phyloP scores from a whole-genome alignment of 2,797 vertebrate species.

The Sebastes ruberrimus region DNA sequence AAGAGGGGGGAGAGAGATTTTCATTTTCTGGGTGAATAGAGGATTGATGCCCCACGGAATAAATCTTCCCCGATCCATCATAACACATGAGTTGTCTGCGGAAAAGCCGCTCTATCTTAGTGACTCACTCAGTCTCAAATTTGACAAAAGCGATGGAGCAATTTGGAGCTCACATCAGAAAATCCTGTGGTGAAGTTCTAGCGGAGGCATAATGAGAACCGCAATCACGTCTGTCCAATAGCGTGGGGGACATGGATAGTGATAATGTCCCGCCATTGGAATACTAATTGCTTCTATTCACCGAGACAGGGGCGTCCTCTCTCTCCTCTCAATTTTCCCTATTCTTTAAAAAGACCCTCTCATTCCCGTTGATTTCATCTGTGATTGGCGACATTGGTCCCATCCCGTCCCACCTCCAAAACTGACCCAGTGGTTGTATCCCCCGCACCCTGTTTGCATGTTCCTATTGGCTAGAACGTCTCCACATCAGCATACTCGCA shows the following conservation, averaged over 20 bases:
- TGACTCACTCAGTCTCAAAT: constrained; percentile 22
- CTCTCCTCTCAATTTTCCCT: constrained; percentile 58
- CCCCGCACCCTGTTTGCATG: constrained; percentile 73
- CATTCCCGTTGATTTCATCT: constrained; percentile 60
- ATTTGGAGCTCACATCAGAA: constrained; percentile 3
- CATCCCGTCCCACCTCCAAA: constrained; percentile 40
- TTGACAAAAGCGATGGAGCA: constrained; percentile 26
- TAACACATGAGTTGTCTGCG: background rate
- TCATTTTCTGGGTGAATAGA: constrained; percentile 64
- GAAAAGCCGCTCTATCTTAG: background rate
- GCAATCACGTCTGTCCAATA: background rate
- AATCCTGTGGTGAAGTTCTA: background rate
- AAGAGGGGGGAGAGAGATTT: constrained; percentile 53
- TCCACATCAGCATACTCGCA: constrained; percentile 43
- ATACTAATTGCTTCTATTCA: constrained; percentile 54
- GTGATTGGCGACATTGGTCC: constrained; percentile 52
- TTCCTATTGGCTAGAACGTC: constrained; percentile 46
- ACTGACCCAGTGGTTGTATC: constrained; percentile 54
- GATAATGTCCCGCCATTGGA: background rate
- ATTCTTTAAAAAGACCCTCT: constrained; percentile 75
- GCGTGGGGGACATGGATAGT: background rate
- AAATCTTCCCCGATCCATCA: constrained; percentile 39
- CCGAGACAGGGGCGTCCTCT: constrained; percentile 32
- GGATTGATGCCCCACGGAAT: constrained; percentile 21
- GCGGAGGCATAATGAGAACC: constrained; percentile 4